A percentile compares a stretch with the other conserved stretches of the same genome.
phyloP scores from a whole-genome alignment of 1,140 invertebrate species.

The Meloidogyne chitwoodi region DNA sequence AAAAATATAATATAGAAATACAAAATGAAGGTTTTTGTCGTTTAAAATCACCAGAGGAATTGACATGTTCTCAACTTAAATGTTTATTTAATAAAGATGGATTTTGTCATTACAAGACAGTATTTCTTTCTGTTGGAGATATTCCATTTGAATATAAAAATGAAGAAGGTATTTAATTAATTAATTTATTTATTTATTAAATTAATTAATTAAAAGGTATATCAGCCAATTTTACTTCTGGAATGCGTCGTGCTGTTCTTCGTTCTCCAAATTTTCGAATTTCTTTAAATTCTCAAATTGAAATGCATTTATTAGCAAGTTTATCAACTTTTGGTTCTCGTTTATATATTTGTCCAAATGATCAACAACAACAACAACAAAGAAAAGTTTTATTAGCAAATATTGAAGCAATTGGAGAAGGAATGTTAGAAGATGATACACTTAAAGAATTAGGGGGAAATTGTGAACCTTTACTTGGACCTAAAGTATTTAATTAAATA shows the following conservation, averaged over 20 bases:
- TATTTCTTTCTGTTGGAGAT: constrained; percentile 18
- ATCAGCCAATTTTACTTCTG: constrained; percentile 11
- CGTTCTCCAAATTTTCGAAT: constrained; percentile 35
- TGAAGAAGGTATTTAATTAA: constrained; percentile 9
- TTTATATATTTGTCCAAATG: constrained; percentile 45
- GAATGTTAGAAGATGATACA: constrained; percentile 6
- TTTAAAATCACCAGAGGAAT: constrained; percentile 33
- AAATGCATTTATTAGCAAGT: constrained; percentile 39
- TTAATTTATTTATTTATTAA: neutral
- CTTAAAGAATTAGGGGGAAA: constrained; percentile 25
- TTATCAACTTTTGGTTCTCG: constrained; percentile 41
- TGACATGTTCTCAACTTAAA: constrained; percentile 33
- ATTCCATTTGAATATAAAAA: constrained; percentile 8
- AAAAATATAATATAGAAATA: neutral
- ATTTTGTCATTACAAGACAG: constrained; percentile 25
- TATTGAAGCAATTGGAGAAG: neutral
- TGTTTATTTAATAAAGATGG: constrained; percentile 26
- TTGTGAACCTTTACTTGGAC: constrained; percentile 36
- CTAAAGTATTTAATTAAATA: constrained; percentile 16
- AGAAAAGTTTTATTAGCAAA: neutral
- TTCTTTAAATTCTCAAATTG: constrained; percentile 15
- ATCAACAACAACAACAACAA: constrained; percentile 13
- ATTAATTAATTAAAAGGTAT: constrained; percentile 8
- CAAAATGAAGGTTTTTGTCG: constrained; percentile 29
- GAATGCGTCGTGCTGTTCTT: constrained; percentile 32